A percentile compares a stretch with the other conserved stretches of the same genome.
Conservation (phyloP, 1,140 invertebrate genomes). For the Chionoecetes opilio region DNA sequence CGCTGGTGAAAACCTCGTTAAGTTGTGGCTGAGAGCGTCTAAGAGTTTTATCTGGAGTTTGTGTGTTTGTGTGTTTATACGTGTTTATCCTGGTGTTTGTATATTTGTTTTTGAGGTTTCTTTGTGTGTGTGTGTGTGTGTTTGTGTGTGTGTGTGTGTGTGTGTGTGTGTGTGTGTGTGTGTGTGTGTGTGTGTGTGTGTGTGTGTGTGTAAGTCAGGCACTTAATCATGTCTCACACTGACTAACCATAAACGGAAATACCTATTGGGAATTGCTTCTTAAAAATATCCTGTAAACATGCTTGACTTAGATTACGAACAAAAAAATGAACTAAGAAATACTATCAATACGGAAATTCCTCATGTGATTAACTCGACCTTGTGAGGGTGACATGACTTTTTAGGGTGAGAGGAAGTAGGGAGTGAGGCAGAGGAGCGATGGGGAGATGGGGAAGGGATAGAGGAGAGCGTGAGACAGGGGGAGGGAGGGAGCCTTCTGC, state of each 20-base stretch:
- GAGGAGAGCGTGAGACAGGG: background rate
- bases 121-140: background rate
- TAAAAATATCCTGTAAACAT: background rate
- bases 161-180: background rate
- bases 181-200: background rate
- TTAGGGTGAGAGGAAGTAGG: conserved; percentile 5
- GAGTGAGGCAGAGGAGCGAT: background rate
- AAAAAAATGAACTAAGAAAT: background rate
- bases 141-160: background rate
- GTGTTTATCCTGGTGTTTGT: background rate
- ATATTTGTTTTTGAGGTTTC: no score
- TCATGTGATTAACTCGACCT: conserved; percentile 51
- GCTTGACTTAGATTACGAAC: background rate
- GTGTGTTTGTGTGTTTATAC: conserved; percentile 24
- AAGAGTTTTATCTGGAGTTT: conserved; percentile 21
- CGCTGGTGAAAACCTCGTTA: conserved; percentile 18
- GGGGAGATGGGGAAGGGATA: background rate
- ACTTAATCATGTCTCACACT: no score
- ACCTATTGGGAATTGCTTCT: background rate
- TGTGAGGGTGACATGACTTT: conserved; percentile 30
- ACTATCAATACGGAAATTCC: conserved; percentile 61
- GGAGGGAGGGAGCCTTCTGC: background rate
- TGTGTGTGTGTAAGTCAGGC: no score
- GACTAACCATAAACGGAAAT: no score
- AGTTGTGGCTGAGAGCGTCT: background rate